phyloP scores from a whole-genome alignment of 2,797 vertebrate species.

The Mus caroli region DNA sequence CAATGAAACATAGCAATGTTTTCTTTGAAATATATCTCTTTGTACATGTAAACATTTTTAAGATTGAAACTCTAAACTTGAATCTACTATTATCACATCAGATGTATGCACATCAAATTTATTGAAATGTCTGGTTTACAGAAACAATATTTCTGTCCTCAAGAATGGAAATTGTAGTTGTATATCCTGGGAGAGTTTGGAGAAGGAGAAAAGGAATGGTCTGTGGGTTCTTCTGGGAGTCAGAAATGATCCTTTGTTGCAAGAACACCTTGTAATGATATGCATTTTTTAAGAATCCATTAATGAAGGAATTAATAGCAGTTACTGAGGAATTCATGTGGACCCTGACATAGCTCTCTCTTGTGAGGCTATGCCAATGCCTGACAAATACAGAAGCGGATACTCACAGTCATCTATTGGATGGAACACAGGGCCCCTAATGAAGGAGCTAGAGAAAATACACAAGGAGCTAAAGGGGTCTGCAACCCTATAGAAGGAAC shows the following conservation, averaged over 20 bases:
- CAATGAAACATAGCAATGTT: neutral
- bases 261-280: neutral
- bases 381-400: too few species aligned
- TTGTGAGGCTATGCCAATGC: too few species aligned
- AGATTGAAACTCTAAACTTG: neutral
- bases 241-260: neutral
- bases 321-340: neutral
- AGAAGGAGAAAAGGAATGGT: neutral
- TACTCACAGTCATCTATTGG: too few species aligned
- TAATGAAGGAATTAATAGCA: slow-evolving; percentile 7
- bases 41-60: neutral
- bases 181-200: neutral
- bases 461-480: too few species aligned
- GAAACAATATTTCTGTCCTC: neutral
- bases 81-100: neutral
- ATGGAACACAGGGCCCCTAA: too few species aligned
- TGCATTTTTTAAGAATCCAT: neutral
- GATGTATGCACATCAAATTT: slow-evolving; percentile 4
- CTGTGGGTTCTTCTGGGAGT: neutral
- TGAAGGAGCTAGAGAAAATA: too few species aligned
- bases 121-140: slow-evolving; percentile 33
- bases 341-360: too few species aligned
- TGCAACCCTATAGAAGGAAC: too few species aligned
- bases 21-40: slow-evolving; percentile 3
- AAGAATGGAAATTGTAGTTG: neutral